Base-by-base conservation (phyloP, 2,113 vertebrate genomes). In the Illadopsis cleaveri region DNA sequence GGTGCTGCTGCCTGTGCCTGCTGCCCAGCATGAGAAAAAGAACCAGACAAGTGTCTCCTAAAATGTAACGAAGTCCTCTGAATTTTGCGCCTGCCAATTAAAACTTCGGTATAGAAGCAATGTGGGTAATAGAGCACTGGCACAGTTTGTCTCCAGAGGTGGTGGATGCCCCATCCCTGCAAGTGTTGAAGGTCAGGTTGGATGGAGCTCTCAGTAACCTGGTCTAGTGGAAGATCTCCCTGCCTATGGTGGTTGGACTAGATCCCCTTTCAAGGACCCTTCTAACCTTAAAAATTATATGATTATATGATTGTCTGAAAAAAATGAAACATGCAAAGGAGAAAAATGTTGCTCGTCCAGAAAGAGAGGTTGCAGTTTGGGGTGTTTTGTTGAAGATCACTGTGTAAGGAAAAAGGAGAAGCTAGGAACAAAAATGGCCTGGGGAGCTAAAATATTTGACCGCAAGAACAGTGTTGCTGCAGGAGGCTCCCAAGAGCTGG, bases 41-140 rank as follows among this genome's bases (percentile, higher is more conserved):
- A 44, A 15, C 31, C 37, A 69, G 12, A 8, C 6, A 53, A 40
- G 8, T 18, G 25, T 31, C 53, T 40, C 30, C 61, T 53, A 65
- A 60, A 82, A 19, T 22, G 2, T 21, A 17, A 70, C 5, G 78
- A 51, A 71, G 35, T 11, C 15, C 24, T 62, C 20, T 12, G 44
- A 73, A 28, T 56, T 25, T 25, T 37, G 17, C 47, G 30, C 5
- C 42, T 54, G 45, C n/a, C 20, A 61, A 28, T 28, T 61, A 50
- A 51, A 56, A 33, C 8, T 61, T 35, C 0, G 16, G 6, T 4
- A 5, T 2, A 37, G 60, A 54, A 7, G 18, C 5, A 48, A 13
- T 19, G 31, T 20, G 40, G 25, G 31, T 48, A 3, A 14, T 37
- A 21, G 42, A 54, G 31, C 35, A 33, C 11, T 24, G 25, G 12